Percentiles rank a stretch among this genome's conserved stretches.
phyloP scores from a whole-genome alignment of 2,888 invertebrate species.

The Chrysopilus asiliformis region DNA sequence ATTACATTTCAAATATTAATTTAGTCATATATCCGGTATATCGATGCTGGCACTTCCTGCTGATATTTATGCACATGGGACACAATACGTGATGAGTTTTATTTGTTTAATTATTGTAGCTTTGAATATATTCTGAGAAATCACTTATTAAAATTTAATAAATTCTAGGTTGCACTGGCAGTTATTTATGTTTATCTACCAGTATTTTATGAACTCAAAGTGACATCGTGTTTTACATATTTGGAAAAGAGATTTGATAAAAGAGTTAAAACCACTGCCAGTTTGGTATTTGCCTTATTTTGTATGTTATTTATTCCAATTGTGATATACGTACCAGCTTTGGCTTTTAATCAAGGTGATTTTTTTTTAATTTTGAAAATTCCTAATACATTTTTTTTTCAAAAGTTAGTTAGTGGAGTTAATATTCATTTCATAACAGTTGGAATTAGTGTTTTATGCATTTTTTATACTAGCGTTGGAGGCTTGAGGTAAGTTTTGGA shows the following conservation, averaged over 20 bases:
- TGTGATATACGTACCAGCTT: constrained; percentile 54
- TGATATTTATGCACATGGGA: constrained; percentile 59
- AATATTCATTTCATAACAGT: constrained; percentile 50
- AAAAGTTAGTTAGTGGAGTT: constrained; percentile 50
- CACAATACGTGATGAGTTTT: constrained; percentile 42
- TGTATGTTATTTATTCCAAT: constrained; percentile 48
- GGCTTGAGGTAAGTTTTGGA: constrained; percentile 23
- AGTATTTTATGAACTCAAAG: constrained; percentile 55
- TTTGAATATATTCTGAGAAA: too few relatives aligned
- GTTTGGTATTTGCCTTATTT: constrained; percentile 44
- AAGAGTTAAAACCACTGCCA: constrained; percentile 44
- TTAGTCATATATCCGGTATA: constrained; percentile 58
- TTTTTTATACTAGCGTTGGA: constrained; percentile 61
- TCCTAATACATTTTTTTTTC: background rate
- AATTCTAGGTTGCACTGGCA: constrained; percentile 6
- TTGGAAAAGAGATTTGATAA: constrained; percentile 49
- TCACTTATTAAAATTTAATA: too few relatives aligned
- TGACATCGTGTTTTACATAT: constrained; percentile 57
- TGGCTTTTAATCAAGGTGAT: constrained; percentile 54
- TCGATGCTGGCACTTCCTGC: constrained; percentile 60
- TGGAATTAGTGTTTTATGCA: constrained; percentile 56
- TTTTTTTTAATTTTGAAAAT: background rate
- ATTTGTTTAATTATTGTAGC: constrained; percentile 33
- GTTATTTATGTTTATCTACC: constrained; percentile 38
- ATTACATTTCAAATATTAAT: background rate